A percentile compares a stretch with the other conserved stretches of the same genome.
These are phyloP conservation scores for Myopa testacea DNA, from an alignment of 2,888 invertebrate species.

Conservation along the genomic window DNA sequence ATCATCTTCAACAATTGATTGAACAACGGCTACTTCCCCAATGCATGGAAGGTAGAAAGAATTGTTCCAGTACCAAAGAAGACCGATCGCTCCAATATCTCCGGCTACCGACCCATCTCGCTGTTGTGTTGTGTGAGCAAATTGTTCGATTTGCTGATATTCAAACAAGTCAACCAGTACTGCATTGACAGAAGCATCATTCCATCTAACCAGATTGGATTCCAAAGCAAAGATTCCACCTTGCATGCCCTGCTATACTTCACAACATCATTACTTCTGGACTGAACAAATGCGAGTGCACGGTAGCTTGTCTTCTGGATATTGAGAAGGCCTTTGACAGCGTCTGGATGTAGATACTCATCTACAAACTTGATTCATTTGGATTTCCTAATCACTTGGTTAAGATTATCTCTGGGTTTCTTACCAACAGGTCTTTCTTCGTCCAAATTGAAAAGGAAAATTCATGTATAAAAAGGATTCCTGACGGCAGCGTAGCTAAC, in stretches of 20 bases:
- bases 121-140: constrained; percentile 36
- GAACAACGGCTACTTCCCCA: constrained; percentile 38
- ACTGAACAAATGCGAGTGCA: background rate
- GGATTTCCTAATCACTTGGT: background rate
- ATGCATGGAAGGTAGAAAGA: constrained; percentile 26
- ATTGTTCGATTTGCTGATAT: constrained; percentile 27
- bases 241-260: background rate
- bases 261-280: background rate
- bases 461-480: background rate
- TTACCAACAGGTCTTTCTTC: too few species aligned
- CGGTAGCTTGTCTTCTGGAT: background rate
- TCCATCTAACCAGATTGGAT: background rate
- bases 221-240: background rate
- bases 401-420: too few species aligned
- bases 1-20: constrained; percentile 37
- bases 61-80: constrained; percentile 31
- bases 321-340: background rate
- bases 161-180: background rate
- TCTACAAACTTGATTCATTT: background rate
- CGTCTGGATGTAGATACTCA: background rate
- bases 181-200: background rate
- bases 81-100: background rate
- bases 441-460: background rate
- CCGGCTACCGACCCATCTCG: constrained; percentile 34
- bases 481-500: too few species aligned